Base-by-base conservation (phyloP, 2,797 vertebrate genomes). In the Pseudomugil tenellus region DNA sequence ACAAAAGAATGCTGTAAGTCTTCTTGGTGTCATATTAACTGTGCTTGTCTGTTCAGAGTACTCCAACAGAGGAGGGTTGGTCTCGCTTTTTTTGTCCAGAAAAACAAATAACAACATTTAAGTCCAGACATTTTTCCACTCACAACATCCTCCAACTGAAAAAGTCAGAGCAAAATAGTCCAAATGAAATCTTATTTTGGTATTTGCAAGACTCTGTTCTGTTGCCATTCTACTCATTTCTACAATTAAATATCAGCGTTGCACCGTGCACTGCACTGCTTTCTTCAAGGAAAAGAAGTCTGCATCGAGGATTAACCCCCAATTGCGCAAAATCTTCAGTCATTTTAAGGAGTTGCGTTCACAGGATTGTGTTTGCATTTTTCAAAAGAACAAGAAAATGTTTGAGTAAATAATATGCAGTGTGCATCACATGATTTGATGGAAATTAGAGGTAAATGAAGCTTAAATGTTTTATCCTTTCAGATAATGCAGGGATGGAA, bases 1-100 rank as follows among this genome's bases (percentile, higher is more conserved):
- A 94, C 92, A 94, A 86, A 89, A 91, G 84, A 82, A 70, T 84
- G 91, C 84, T 72, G 68, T 53, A 35, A 58, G 87, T 84, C 56
- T 34, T 52, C n/a, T 67, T 48, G 34, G 52, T 84, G 61, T 60
- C 58, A 48, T 29, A 39, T 19, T 39, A 64, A 81, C 68, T 54
- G 68, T 77, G 87, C 71, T 74, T 65, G 46, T 78, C 78, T 69
- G 60, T 70, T 35, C 14, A 62, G 51, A 76, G 72, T 66, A 79
- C 37, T 77, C 61, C 55, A 51, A 67, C 41, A 56, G 37, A 69
- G 35, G 41, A 41, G 3, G 46, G 23, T 35, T 12, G 34, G 32
- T 67, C 26, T 41, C 67, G 16, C 16, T 32, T 61, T 66, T 63
- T 41, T 53, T 52, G 34, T 11, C 35, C 9, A 7, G 25, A 70